Evolutionary conservation across 2,888 invertebrate genomes (phyloP).

Genomic region (Eristalis tenax): DNA sequence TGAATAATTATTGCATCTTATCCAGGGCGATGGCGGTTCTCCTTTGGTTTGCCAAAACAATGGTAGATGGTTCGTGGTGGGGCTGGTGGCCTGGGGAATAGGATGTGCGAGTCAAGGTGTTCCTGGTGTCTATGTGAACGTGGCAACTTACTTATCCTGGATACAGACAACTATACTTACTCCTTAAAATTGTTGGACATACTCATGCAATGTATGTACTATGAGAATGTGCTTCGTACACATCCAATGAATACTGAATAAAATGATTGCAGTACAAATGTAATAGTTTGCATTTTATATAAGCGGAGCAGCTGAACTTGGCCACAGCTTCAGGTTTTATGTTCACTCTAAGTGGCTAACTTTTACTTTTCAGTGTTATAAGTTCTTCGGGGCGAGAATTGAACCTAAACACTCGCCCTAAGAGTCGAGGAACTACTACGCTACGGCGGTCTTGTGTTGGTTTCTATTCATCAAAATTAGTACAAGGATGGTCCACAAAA

Average conservation of each 20-base stretch:
- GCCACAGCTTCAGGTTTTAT: too few species aligned
- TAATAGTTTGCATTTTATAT: too few species aligned
- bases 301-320: too few species aligned
- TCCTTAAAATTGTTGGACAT: neutral
- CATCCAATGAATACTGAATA: neutral
- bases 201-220: neutral
- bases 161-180: constrained; percentile 82
- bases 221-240: neutral
- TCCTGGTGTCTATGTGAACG: constrained; percentile 90
- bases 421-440: too few species aligned
- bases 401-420: too few species aligned
- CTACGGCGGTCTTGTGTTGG: too few species aligned
- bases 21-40: constrained; percentile 83
- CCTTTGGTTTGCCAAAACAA: constrained; percentile 78
- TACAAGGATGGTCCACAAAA: too few species aligned
- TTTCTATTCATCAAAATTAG: too few species aligned
- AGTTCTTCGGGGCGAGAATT: too few species aligned
- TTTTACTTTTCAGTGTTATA: too few species aligned
- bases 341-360: too few species aligned
- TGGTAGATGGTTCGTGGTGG: constrained; percentile 81
- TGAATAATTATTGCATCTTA: constrained; percentile 63
- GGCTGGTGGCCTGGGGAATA: constrained; percentile 83
- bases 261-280: neutral
- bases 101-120: constrained; percentile 86
- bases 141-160: constrained; percentile 86